Conservation (phyloP, 2,113 vertebrate species). For the Bufo gargarizans region DNA sequence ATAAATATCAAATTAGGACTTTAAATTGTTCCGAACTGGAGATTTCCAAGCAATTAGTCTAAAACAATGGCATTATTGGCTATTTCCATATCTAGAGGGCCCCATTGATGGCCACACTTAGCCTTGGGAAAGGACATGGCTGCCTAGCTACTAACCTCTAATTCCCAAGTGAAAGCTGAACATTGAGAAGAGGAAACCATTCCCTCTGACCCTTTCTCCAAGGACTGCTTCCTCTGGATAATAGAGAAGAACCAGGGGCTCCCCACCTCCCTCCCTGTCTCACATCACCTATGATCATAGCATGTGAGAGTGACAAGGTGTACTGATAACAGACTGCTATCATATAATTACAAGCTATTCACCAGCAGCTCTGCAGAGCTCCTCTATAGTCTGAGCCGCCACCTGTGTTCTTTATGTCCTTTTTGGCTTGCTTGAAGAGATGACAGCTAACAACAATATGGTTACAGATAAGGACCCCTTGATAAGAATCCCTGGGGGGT, state of each 20-base stretch:
- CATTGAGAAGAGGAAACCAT: constrained; percentile 10
- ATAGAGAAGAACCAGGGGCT: not conserved
- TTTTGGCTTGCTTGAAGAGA: not conserved
- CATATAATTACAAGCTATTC: constrained; percentile 45
- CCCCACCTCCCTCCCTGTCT: not conserved
- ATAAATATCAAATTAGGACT: constrained; percentile 23
- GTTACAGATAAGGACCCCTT: not conserved
- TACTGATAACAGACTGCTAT: constrained; percentile 22
- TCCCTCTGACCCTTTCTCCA: constrained; percentile 30
- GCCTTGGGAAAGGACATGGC: constrained; percentile 37
- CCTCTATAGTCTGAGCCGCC: not conserved
- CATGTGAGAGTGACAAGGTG: constrained; percentile 48
- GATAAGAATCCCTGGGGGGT: not conserved
- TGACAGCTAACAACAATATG: not conserved
- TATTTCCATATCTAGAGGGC: constrained; percentile 48
- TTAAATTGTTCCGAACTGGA: constrained; percentile 13
- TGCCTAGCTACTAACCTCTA: not conserved
- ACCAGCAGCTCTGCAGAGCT: not conserved
- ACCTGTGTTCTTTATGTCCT: constrained; percentile 15
- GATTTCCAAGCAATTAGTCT: constrained; percentile 48
- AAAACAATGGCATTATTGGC: constrained; percentile 40
- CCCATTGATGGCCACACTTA: constrained; percentile 12
- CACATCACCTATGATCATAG: constrained; percentile 56
- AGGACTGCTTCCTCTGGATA: constrained; percentile 48
- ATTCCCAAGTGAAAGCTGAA: constrained; percentile 48